Evolutionary conservation across 1,140 invertebrate genomes (phyloP).

Genomic region (Pentalonia nigronervosa): DNA sequence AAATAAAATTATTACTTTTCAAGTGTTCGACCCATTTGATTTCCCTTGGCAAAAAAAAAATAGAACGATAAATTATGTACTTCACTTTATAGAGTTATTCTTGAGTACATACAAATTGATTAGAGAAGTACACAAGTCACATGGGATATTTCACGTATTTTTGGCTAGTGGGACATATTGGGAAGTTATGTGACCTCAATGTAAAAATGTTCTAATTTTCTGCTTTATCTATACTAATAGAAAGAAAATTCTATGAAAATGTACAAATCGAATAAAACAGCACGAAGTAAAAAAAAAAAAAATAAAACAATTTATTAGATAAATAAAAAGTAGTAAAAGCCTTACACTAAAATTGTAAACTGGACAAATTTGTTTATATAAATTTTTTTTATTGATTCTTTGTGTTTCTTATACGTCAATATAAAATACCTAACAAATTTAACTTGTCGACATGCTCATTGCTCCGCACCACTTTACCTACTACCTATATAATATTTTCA

Average conservation of each 20-base stretch:
- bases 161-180: neutral
- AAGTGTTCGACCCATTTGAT: neutral
- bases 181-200: neutral
- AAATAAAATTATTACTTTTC: neutral
- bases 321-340: neutral
- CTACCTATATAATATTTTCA: neutral
- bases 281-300: neutral
- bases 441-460: neutral
- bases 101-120: neutral
- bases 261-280: neutral
- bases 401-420: neutral
- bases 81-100: slow-evolving; percentile 22
- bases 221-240: neutral
- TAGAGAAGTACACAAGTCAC: neutral
- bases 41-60: neutral
- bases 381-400: neutral
- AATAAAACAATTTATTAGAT: neutral
- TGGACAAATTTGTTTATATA: neutral
- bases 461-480: neutral
- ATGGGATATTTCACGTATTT: slow-evolving; percentile 26
- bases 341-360: neutral
- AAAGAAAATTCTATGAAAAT: neutral
- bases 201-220: neutral
- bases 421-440: neutral
- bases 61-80: neutral